phyloP scores from a whole-genome alignment of 2,113 vertebrate genomes.

The Stomatorhinus ivindoensis region DNA sequence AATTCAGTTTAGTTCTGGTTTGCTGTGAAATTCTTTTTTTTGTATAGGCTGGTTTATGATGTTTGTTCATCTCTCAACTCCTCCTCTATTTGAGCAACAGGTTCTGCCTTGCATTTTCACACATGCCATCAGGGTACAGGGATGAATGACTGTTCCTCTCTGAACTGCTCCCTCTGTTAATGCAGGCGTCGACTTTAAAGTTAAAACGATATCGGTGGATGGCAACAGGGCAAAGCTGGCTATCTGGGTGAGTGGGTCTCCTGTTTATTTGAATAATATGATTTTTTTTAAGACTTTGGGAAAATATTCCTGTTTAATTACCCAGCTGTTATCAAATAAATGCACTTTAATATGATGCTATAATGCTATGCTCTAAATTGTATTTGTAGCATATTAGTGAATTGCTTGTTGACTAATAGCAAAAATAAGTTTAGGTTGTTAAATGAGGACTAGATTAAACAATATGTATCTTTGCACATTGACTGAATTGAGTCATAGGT shows the following conservation, averaged over 20 bases:
- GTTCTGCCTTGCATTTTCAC: neutral
- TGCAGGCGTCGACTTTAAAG: constrained; percentile 96
- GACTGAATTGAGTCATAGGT: neutral
- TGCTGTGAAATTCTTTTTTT: neutral
- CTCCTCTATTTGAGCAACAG: neutral
- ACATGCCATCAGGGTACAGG: neutral
- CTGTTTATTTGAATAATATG: neutral
- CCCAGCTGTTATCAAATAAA: neutral
- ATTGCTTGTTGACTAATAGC: neutral
- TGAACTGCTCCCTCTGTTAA: neutral
- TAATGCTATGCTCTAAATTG: neutral
- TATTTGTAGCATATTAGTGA: neutral
- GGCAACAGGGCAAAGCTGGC: constrained; percentile 96
- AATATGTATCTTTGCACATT: neutral
- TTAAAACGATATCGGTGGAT: constrained; percentile 95
- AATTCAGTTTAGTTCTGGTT: neutral
- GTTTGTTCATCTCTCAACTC: neutral
- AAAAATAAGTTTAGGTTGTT: neutral
- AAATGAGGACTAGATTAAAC: neutral
- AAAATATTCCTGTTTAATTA: neutral
- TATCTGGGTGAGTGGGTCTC: constrained; percentile 79
- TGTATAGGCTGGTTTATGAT: neutral
- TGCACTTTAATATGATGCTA: neutral
- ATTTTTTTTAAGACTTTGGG: neutral
- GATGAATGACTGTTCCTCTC: neutral